A percentile compares a stretch with the other conserved stretches of the same genome.
Conservation (phyloP, 2,888 invertebrate genomes). For the Aleiodes alternator region DNA sequence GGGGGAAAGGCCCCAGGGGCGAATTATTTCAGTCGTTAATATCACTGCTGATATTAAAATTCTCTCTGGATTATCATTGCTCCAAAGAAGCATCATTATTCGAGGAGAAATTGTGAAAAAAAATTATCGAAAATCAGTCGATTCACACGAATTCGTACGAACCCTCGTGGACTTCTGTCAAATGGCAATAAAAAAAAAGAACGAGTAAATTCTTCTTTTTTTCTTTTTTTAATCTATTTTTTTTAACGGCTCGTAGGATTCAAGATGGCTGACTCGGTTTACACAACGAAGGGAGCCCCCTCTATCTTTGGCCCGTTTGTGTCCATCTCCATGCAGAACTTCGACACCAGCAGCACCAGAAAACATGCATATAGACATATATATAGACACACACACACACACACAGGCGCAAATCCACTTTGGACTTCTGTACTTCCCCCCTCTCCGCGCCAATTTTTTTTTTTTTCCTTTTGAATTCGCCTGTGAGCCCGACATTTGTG, state of each 20-base stretch:
- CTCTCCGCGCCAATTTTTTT: constrained; percentile 2
- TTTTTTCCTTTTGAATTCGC: background rate
- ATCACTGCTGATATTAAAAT: background rate
- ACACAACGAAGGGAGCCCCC: constrained; percentile 60
- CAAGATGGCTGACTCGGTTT: constrained; percentile 70
- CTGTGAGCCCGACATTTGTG: background rate
- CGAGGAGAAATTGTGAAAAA: too few species aligned
- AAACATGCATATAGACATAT: constrained; percentile 36
- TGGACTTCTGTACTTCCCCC: constrained; percentile 24
- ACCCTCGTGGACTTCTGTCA: constrained; percentile 65
- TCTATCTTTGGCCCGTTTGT: constrained; percentile 53
- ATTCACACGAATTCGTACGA: background rate
- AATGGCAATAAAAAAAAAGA: constrained; percentile 50
- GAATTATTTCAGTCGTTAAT: constrained; percentile 30
- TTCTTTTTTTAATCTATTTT: constrained; percentile 57
- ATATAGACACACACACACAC: constrained; percentile 13
- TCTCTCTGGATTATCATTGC: too few species aligned
- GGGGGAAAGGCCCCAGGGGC: constrained; percentile 25
- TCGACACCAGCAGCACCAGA: constrained; percentile 15
- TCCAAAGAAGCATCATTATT: too few species aligned
- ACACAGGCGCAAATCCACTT: constrained; percentile 27
- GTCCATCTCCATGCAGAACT: constrained; percentile 36
- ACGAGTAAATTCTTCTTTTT: background rate
- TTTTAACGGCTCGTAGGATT: constrained; percentile 71
- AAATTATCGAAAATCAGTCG: background rate